Evolutionary conservation across 2,113 vertebrate species (phyloP).

Genomic region (Erythrocercus mccallii): DNA sequence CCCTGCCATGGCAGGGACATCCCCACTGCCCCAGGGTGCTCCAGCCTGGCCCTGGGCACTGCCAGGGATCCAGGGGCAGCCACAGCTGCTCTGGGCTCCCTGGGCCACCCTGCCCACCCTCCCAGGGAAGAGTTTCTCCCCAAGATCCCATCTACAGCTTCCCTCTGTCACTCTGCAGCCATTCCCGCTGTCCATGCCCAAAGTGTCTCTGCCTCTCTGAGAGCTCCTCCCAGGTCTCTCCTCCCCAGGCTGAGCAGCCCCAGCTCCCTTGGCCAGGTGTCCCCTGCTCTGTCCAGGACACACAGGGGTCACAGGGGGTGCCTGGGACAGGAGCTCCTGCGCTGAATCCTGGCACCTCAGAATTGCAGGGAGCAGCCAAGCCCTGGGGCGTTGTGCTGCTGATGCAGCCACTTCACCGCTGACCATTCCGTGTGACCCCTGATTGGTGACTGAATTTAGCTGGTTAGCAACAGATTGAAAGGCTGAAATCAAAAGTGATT

Average conservation of each 20-base stretch:
- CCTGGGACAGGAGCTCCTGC: background rate
- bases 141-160: too few relatives aligned
- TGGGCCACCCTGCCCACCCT: too few relatives aligned
- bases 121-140: too few relatives aligned
- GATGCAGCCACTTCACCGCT: accelerated
- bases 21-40: too few relatives aligned
- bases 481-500: background rate
- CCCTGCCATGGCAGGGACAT: background rate
- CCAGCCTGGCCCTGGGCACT: too few relatives aligned
- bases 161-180: too few relatives aligned
- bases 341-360: background rate
- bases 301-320: background rate
- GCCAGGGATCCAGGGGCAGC: too few relatives aligned
- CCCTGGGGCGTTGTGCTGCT: accelerated
- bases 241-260: background rate
- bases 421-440: background rate
- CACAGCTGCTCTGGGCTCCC: too few relatives aligned
- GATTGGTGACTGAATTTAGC: background rate
- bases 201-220: too few relatives aligned
- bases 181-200: too few relatives aligned
- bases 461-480: background rate
- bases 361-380: background rate
- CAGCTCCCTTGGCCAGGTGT: accelerated
- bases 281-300: accelerated
- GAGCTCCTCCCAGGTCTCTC: too few relatives aligned